A percentile compares a stretch with the other conserved stretches of the same genome.
phyloP scores from a whole-genome alignment of 2,113 vertebrate genomes.

The Rhinoderma darwinii region DNA sequence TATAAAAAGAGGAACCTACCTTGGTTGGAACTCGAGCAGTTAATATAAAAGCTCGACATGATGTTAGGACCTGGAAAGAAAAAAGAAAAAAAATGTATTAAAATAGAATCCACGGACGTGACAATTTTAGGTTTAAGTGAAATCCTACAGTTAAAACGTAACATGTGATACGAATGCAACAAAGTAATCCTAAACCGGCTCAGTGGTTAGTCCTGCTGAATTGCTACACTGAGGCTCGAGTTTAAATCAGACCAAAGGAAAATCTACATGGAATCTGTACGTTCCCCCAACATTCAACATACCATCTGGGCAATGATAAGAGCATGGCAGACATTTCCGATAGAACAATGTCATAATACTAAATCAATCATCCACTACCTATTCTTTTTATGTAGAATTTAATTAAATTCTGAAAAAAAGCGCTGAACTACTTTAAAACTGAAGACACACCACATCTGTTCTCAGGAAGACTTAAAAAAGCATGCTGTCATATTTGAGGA shows the following conservation, averaged over 20 bases:
- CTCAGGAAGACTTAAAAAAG: neutral
- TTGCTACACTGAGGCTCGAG: too few species aligned
- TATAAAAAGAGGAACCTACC: conserved; percentile 78
- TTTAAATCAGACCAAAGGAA: too few species aligned
- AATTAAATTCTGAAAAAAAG: neutral
- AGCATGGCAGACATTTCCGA: too few species aligned
- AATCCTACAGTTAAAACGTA: neutral
- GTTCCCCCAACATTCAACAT: too few species aligned
- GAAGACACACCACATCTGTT: neutral
- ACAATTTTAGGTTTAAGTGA: neutral
- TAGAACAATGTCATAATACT: too few species aligned
- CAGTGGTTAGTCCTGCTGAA: too few species aligned
- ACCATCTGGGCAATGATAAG: too few species aligned
- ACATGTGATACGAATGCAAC: neutral
- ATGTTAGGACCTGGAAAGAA: conserved; percentile 83
- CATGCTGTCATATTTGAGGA: neutral
- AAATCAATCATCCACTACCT: too few species aligned
- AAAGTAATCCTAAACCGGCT: neutral
- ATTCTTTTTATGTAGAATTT: neutral
- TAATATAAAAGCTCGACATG: conserved; percentile 90
- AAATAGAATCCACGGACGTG: neutral
- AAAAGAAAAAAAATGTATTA: neutral
- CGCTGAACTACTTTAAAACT: neutral
- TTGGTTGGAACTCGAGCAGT: conserved; percentile 91
- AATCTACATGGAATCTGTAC: too few species aligned